Percentiles rank a stretch among this genome's conserved stretches.
Evolutionary conservation across 2,113 vertebrate species (phyloP).

Genomic region (Peromyscus maniculatus): DNA sequence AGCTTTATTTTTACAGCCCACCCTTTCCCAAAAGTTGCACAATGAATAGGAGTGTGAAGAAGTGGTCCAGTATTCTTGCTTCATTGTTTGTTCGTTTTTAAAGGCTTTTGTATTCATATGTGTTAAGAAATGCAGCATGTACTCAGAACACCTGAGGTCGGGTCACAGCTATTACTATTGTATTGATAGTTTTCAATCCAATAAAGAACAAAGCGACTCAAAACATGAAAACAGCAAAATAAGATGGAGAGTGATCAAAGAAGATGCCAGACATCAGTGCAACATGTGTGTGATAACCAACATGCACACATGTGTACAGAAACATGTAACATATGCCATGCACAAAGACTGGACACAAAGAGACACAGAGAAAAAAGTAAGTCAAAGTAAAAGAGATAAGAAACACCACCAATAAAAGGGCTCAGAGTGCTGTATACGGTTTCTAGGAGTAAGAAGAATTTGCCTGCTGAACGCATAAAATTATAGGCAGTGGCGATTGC

Average conservation of each 20-base stretch:
- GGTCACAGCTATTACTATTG: not conserved
- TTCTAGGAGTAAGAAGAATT: not conserved
- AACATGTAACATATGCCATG: not conserved
- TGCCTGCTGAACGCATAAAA: not conserved
- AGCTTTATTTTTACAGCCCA: not conserved
- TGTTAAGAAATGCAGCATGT: not conserved
- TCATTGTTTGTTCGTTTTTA: not conserved
- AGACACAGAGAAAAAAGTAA: too few species aligned
- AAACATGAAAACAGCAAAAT: not conserved
- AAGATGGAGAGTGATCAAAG: not conserved
- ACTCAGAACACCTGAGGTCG: not conserved
- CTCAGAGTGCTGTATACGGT: not conserved
- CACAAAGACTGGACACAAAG: not conserved
- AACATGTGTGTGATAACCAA: not conserved
- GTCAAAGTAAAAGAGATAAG: not conserved
- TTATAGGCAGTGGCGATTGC: not conserved
- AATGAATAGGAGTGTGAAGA: not conserved
- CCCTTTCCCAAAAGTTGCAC: not conserved
- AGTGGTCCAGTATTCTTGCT: not conserved
- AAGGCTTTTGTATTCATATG: not conserved
- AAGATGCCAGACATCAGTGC: not conserved
- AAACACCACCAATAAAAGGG: not conserved
- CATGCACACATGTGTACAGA: not conserved
- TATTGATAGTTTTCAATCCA: not conserved
- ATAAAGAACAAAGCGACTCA: not conserved